Conservation (phyloP, 1,140 invertebrate genomes). For the Saccostrea cuccullata region DNA sequence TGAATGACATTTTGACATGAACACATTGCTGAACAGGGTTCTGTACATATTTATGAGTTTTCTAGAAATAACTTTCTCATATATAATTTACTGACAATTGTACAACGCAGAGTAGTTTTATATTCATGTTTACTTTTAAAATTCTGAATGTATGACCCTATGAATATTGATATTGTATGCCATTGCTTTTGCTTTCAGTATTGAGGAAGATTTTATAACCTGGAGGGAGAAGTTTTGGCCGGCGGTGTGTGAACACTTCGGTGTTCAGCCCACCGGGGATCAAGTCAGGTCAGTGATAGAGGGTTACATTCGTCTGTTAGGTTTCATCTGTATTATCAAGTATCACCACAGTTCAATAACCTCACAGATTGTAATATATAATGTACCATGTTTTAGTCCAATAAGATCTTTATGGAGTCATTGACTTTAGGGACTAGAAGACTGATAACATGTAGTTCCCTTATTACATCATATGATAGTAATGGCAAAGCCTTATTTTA, state of each 20-base stretch:
- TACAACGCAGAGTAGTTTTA: too few species aligned
- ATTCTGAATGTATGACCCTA: too few species aligned
- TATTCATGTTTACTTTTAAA: too few species aligned
- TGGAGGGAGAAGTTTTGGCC: constrained; percentile 99
- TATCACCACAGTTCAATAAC: too few species aligned
- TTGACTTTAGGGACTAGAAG: not conserved
- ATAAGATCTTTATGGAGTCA: not conserved
- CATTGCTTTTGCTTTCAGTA: constrained; percentile 82
- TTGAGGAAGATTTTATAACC: constrained; percentile 99
- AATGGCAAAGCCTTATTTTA: too few species aligned
- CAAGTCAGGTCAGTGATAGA: constrained; percentile 84
- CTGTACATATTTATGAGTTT: too few species aligned
- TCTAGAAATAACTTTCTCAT: too few species aligned
- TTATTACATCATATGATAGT: too few species aligned
- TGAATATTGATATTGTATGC: not conserved
- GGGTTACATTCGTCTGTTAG: not conserved
- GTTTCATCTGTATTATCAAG: not conserved
- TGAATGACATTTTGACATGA: too few species aligned
- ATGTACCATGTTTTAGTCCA: not conserved
- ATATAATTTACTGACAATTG: too few species aligned
- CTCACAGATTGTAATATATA: not conserved
- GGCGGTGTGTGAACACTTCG: constrained; percentile 95
- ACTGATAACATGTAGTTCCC: not conserved
- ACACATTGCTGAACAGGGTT: too few species aligned
- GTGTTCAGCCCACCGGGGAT: constrained; percentile 94